Evolutionary conservation across 2,888 invertebrate species (phyloP).

Genomic region (Oscheius myriophilus): DNA sequence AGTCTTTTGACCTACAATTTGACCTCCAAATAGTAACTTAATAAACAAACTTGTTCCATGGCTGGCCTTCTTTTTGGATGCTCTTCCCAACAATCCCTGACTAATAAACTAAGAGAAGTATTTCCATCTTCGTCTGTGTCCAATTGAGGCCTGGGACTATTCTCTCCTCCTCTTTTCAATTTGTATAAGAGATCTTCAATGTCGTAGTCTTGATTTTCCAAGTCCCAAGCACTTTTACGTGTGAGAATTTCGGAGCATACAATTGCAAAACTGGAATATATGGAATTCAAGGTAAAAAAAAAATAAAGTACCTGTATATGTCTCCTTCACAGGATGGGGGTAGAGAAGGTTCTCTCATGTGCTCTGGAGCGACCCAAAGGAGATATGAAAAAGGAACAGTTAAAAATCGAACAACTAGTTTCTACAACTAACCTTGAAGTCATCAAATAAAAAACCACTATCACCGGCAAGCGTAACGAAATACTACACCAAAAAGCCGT

Average conservation of each 20-base stretch:
- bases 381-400: conserved; percentile 39
- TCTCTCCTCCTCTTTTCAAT: conserved; percentile 61
- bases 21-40: conserved; percentile 23
- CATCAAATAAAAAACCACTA: no score
- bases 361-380: conserved; percentile 67
- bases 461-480: no score
- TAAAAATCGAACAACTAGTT: no score
- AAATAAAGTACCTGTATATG: conserved; percentile 49
- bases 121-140: conserved; percentile 47
- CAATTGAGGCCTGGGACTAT: conserved; percentile 53
- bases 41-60: conserved; percentile 38
- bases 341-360: conserved; percentile 44
- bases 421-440: no score
- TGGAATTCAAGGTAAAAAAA: no score
- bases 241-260: conserved; percentile 66
- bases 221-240: conserved; percentile 62
- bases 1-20: conserved; percentile 35
- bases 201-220: conserved; percentile 43
- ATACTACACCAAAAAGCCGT: no score
- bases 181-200: conserved; percentile 61
- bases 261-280: conserved; percentile 62
- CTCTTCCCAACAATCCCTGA: conserved; percentile 67
- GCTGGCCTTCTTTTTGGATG: conserved; percentile 56
- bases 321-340: conserved; percentile 57
- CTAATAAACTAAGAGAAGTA: conserved; percentile 25